Base-by-base conservation (phyloP, 2,113 vertebrate genomes). In the Eira barbara region DNA sequence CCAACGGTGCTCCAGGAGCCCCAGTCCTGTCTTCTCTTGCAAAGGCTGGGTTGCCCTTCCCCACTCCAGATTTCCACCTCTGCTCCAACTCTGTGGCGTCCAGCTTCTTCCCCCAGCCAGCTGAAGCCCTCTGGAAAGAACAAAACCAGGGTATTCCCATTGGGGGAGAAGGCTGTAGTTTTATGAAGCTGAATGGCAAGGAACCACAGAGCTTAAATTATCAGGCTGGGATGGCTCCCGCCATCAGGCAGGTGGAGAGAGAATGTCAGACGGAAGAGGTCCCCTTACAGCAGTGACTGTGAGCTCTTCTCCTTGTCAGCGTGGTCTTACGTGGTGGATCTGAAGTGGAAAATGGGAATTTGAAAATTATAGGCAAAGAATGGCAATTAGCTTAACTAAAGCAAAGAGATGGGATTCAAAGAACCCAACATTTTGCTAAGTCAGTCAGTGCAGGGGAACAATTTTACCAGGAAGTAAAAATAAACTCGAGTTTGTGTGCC, bases 341-440 rank as follows among this genome's bases (percentile, higher is more conserved):
- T 63, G 91, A 85, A 97, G 73, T 71, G 91, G 86, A 98, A 97
- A 89, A 78, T 1, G 27, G 73, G 73, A 89, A 89, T 96, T 90
- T 7, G 94, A 83, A 96, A 96, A 82, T 69, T 95, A 84, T 4
- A 84, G 74, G 29, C 83, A 47, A 94, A 98, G 97, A 91, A 90
- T 11, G 1, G 93, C 36, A 90, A 97, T 92, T 92, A 55, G 49
- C 91, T 98, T 96, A 89, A 84, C 8, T 49, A 73, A 86, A 94
- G 73, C 91, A 86, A 93, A 97, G 89, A 7, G 20, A 84, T 92
- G 76, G 45, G 78, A 91, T 92, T 83, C 1, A 14, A 63, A 92
- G 67, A 84, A 34, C 18, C 59, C 36, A 89, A 82, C 71, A n/a
- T 95, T 97, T 96, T 93, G 85, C 94, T 98, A 61, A 96, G 89